phyloP scores from a whole-genome alignment of 2,113 vertebrate genomes.

The Lepisosteus oculatus region DNA sequence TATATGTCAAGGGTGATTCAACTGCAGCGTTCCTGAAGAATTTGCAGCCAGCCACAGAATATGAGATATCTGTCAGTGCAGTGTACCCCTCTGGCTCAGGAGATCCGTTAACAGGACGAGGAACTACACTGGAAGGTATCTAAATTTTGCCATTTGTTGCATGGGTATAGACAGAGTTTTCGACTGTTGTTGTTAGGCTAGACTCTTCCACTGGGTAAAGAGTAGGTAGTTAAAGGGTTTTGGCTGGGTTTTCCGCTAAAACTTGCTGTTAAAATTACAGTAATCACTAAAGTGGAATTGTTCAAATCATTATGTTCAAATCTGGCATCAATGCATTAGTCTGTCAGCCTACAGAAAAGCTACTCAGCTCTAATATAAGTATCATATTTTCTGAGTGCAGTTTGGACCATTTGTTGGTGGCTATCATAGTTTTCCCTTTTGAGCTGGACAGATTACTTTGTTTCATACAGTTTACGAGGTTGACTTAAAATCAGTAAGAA shows the following conservation, averaged over 20 bases:
- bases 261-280: too few species aligned
- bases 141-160: slow-evolving; percentile 6
- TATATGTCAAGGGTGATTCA: slow-evolving; percentile 72
- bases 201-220: background rate
- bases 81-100: slow-evolving; percentile 83
- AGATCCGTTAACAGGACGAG: slow-evolving; percentile 81
- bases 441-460: too few species aligned
- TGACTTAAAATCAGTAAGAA: too few species aligned
- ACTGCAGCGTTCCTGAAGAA: slow-evolving; percentile 73
- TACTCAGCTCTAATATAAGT: background rate
- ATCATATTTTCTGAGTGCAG: background rate
- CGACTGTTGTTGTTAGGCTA: background rate
- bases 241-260: background rate
- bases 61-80: slow-evolving; percentile 84
- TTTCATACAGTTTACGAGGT: too few species aligned
- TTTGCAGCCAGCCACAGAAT: slow-evolving; percentile 78
- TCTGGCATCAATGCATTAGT: slow-evolving; percentile 9
- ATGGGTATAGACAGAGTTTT: too few species aligned
- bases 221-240: slow-evolving; percentile 6
- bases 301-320: slow-evolving; percentile 12
- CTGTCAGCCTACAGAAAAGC: background rate
- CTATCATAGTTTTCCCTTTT: too few species aligned
- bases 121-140: slow-evolving; percentile 93
- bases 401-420: too few species aligned
- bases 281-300: too few species aligned